phyloP scores from a whole-genome alignment of 2,888 invertebrate species.

The Cactoblastis cactorum region DNA sequence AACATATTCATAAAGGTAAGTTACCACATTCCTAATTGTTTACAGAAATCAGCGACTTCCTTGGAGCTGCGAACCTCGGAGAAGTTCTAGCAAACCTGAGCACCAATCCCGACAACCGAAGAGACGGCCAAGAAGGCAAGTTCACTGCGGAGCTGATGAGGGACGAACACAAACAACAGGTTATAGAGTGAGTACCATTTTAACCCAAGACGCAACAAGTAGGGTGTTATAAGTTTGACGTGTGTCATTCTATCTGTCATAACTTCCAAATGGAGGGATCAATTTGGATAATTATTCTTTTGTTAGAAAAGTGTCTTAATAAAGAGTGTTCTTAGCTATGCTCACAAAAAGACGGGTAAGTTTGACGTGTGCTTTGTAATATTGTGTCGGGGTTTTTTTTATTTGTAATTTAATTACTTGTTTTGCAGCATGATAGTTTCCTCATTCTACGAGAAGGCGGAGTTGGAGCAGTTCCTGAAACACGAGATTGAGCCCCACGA shows the following conservation, averaged over 20 bases:
- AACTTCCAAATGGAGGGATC: too few species aligned
- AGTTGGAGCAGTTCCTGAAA: slow-evolving; percentile 88
- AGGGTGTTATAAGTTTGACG: too few species aligned
- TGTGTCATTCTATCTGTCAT: too few species aligned
- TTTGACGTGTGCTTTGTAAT: too few species aligned
- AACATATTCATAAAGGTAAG: too few species aligned
- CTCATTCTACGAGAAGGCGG: slow-evolving; percentile 92
- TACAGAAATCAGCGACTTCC: slow-evolving; percentile 87
- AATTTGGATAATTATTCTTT: too few species aligned
- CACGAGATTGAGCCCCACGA: slow-evolving; percentile 83
- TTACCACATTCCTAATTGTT: neutral
- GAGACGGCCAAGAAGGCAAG: slow-evolving; percentile 34
- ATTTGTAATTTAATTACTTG: too few species aligned
- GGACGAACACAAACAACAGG: slow-evolving; percentile 82
- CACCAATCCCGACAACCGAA: slow-evolving; percentile 36
- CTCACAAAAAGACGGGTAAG: too few species aligned
- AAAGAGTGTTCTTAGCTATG: too few species aligned
- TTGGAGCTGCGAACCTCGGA: slow-evolving; percentile 84
- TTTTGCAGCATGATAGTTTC: slow-evolving; percentile 86
- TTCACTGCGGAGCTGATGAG: slow-evolving; percentile 77
- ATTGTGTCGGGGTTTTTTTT: too few species aligned
- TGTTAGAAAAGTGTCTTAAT: too few species aligned
- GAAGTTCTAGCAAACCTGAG: slow-evolving; percentile 83
- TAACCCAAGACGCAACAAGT: too few species aligned
- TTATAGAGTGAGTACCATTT: slow-evolving; percentile 82